Base-by-base conservation (phyloP, 2,113 vertebrate genomes). In the Chloebia gouldiae region DNA sequence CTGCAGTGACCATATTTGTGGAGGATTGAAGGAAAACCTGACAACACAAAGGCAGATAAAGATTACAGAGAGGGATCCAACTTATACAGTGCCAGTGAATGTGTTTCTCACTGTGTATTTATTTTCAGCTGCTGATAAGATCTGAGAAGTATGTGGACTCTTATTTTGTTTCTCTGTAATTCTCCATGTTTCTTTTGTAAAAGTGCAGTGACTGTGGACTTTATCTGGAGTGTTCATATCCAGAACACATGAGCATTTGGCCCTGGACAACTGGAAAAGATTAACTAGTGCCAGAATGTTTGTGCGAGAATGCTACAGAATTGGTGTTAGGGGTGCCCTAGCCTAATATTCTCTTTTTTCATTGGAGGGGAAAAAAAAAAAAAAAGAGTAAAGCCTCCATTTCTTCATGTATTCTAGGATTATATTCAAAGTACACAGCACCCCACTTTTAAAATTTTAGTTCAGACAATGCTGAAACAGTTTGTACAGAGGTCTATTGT, bases 41-140 rank as follows among this genome's bases (percentile, higher is more conserved):
- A 50, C 5, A 86, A 30, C 0, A 2, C 59, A 88, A 80, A 61
- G 14, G 23, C 42, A 88, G 59, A 44, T 56, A 30, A 64, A 7
- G 3, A 54, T 81, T 86, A 39, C 30, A 65, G 53, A 79, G 79
- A 65, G 27, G 15, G 17, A 33, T 77, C n/a, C 7, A 7, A 63
- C 24, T 63, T 59, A 45, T 28, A 31, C 11, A 28, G 28, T 81
- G 54, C 54, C 54, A 81, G 7, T 57, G 22, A 90, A 77, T 72
- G 80, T 1, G n/a, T 93, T 90, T 94, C 9, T 30, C 20, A 76
- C n/a, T 37, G 2, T 73, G 15, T 61, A 45, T 90, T 87, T 91
- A 24, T 90, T 93, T 90, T 80, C 71, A 92, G 47, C 35, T 70
- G 50, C 76, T 92, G 86, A 14, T 95, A 86, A 94, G 68, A 70